Evolutionary conservation across 35 echinoderm and acorn worm genomes (phyloP).

Genomic region (Amphiura filiformis): DNA sequence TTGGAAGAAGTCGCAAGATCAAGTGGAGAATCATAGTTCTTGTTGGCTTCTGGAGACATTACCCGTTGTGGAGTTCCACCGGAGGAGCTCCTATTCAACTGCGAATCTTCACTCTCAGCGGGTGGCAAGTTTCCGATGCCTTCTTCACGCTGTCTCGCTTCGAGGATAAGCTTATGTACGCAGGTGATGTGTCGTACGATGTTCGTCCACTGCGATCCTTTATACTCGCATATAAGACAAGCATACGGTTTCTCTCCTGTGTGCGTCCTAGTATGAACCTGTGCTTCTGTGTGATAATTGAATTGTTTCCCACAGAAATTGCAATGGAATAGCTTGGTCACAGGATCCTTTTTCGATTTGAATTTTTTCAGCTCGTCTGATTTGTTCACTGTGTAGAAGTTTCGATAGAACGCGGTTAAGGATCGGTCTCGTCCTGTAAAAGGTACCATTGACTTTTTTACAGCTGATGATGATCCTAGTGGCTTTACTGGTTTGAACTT

Average conservation of each 20-base stretch:
- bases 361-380: neutral
- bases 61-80: no score
- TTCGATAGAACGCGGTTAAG: neutral
- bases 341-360: neutral
- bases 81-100: no score
- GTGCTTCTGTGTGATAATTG: neutral
- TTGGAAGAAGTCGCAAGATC: no score
- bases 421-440: neutral
- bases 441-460: neutral
- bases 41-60: no score
- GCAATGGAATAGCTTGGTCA: neutral
- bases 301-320: conserved; percentile 4
- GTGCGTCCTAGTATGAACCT: neutral
- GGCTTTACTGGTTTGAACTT: no score
- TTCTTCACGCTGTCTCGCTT: neutral
- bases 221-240: neutral
- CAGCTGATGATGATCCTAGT: neutral
- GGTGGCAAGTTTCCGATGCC: neutral
- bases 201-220: neutral
- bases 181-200: neutral
- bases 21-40: no score
- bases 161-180: neutral
- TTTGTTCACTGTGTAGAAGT: neutral
- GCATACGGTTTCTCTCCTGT: neutral
- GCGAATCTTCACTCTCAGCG: neutral